A percentile compares a stretch with the other conserved stretches of the same genome.
Conservation (phyloP, 37 sponge, comb jelly and placozoan species). For the Oopsacas minuta region DNA sequence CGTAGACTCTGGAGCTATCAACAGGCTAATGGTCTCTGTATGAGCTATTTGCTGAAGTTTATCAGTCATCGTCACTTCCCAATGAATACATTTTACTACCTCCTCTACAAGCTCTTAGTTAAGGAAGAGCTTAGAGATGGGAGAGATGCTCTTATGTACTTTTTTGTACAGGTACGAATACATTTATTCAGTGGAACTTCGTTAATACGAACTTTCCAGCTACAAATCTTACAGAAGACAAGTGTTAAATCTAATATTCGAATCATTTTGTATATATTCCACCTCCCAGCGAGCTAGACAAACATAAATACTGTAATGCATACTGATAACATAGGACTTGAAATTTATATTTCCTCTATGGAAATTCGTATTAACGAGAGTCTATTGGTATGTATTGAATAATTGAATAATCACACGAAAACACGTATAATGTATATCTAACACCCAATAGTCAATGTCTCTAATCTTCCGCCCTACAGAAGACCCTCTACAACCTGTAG, state of each 20-base stretch:
- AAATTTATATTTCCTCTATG: no score
- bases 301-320: no score
- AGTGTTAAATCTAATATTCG: no score
- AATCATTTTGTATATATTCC: no score
- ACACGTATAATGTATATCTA: not conserved
- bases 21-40: not conserved
- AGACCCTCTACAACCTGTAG: not conserved
- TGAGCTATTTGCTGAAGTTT: not conserved
- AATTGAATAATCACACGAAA: no score
- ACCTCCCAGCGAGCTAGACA: no score
- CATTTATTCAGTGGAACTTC: not conserved
- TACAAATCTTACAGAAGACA: no score
- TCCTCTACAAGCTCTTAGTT: not conserved
- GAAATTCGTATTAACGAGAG: no score
- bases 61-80: not conserved
- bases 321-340: no score
- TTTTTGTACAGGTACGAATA: not conserved
- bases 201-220: not conserved
- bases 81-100: not conserved
- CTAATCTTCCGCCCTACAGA: not conserved
- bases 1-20: slow-evolving; percentile 1
- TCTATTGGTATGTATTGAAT: no score
- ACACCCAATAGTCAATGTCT: not conserved
- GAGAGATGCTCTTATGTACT: slow-evolving; percentile 11
- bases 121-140: not conserved